Conservation (phyloP, 2,888 invertebrate species). For the Acleris literana region DNA sequence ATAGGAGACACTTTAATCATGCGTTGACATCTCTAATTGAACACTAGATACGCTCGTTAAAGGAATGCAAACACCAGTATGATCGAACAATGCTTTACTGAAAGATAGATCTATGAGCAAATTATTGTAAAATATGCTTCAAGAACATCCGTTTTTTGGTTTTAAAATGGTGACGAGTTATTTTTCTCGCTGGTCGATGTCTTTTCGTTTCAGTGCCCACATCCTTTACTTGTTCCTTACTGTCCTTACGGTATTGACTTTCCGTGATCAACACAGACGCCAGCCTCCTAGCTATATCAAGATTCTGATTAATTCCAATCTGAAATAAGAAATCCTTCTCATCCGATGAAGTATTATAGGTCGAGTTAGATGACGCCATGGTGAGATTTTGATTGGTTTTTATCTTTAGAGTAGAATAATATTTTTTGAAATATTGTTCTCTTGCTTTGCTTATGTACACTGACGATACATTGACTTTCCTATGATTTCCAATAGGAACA, state of each 20-base stretch:
- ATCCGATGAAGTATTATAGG: neutral
- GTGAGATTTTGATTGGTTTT: conserved; percentile 40
- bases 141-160: neutral
- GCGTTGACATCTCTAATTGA: conserved; percentile 22
- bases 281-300: conserved; percentile 58
- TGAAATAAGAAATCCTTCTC: neutral
- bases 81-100: conserved; percentile 25
- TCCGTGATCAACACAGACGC: conserved; percentile 54
- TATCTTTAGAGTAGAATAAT: conserved; percentile 49
- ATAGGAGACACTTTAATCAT: conserved; percentile 16
- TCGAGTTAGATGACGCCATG: conserved; percentile 30
- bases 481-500: conserved; percentile 48
- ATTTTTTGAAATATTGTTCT: conserved; percentile 63
- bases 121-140: neutral
- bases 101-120: conserved; percentile 9
- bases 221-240: neutral
- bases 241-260: conserved; percentile 21
- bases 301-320: conserved; percentile 44
- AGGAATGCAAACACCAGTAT: conserved; percentile 24
- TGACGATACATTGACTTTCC: conserved; percentile 47
- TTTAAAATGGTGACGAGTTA: neutral
- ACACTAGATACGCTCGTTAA: conserved; percentile 14
- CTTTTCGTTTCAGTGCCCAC: conserved; percentile 3
- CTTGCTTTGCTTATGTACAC: conserved; percentile 61
- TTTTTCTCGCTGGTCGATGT: conserved; percentile 1